Percentiles rank a stretch among this genome's conserved stretches.
Conservation (phyloP, 2,113 vertebrate species). For the Channa maculata region DNA sequence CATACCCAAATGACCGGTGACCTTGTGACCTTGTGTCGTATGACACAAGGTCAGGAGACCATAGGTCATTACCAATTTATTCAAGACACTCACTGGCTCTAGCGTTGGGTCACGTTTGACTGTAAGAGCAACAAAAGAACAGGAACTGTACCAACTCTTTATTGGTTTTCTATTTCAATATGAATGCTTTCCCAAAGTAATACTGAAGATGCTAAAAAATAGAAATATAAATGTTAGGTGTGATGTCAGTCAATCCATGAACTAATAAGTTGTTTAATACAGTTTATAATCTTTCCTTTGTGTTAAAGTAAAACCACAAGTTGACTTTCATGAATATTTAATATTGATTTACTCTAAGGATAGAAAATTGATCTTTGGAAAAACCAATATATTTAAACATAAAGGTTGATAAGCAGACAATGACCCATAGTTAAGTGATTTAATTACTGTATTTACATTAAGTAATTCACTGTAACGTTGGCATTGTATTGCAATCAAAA, state of each 20-base stretch:
- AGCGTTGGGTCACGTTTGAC: not conserved
- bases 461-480: not conserved
- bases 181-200: not conserved
- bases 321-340: not conserved
- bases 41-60: not conserved
- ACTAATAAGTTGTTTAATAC: not conserved
- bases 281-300: not conserved
- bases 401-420: not conserved
- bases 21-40: slow-evolving; percentile 38
- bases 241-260: too few relatives aligned
- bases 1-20: slow-evolving; percentile 26
- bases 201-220: not conserved
- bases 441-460: not conserved
- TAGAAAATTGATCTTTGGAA: not conserved
- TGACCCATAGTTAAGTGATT: not conserved
- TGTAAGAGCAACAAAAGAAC: not conserved
- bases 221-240: not conserved
- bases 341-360: not conserved
- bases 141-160: not conserved
- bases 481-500: not conserved
- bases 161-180: not conserved
- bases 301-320: not conserved
- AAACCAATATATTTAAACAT: not conserved
- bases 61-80: not conserved
- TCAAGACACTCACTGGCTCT: not conserved